Evolutionary conservation across 2,797 vertebrate species (phyloP).

Genomic region (Sebastes baramenuke): DNA sequence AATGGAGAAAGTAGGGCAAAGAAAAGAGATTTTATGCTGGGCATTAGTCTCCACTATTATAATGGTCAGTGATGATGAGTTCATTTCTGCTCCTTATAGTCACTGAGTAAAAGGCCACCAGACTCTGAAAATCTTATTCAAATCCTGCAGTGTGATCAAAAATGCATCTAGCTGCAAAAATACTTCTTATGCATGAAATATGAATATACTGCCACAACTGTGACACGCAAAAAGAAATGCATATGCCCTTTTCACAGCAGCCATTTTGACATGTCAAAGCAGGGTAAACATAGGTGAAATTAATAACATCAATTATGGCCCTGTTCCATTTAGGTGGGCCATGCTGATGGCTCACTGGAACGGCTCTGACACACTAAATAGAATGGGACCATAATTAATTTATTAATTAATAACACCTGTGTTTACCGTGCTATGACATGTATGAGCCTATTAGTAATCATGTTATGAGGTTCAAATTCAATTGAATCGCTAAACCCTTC

Average conservation of each 20-base stretch:
- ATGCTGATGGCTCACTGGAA: not conserved
- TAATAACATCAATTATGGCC: not conserved
- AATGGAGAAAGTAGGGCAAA: slow-evolving; percentile 49
- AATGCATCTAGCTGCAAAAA: not conserved
- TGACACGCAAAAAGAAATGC: not conserved
- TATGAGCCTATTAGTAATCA: not conserved
- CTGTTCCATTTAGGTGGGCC: too few relatives aligned
- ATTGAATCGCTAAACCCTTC: not conserved
- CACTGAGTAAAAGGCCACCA: slow-evolving; percentile 9
- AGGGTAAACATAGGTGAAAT: not conserved
- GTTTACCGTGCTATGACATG: not conserved
- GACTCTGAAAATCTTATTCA: not conserved
- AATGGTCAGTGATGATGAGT: slow-evolving; percentile 49
- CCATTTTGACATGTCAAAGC: not conserved
- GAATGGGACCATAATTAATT: not conserved
- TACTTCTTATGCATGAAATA: not conserved
- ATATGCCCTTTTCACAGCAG: not conserved
- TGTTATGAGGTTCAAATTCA: not conserved
- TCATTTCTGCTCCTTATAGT: slow-evolving; percentile 35
- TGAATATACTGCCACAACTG: not conserved
- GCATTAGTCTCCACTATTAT: slow-evolving; percentile 44
- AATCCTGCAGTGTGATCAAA: not conserved
- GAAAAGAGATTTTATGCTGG: slow-evolving; percentile 33
- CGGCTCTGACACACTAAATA: not conserved
- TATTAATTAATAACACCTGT: not conserved